phyloP scores from a whole-genome alignment of 2,888 invertebrate genomes.

The Augochlorella aurata region DNA sequence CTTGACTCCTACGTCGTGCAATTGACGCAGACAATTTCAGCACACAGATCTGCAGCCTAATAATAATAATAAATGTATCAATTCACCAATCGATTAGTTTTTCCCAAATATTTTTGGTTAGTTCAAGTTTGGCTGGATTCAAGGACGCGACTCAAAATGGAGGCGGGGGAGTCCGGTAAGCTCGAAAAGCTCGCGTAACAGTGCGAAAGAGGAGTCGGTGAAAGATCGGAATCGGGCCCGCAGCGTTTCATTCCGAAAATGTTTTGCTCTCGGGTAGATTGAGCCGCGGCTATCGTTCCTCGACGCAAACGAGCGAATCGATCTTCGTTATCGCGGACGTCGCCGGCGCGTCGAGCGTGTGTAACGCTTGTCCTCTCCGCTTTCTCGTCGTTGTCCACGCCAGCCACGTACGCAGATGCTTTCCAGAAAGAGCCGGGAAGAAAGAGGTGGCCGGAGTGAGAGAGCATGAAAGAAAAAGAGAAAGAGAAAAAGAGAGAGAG shows the following conservation, averaged over 20 bases:
- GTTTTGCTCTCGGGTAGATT: not conserved
- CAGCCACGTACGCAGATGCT: conserved; percentile 60
- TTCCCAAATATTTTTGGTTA: too few species aligned
- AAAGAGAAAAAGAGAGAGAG: not conserved
- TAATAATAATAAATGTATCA: too few species aligned
- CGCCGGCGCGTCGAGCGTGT: conserved; percentile 36
- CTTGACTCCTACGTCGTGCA: too few species aligned
- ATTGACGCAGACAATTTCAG: too few species aligned
- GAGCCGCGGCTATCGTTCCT: conserved; percentile 5
- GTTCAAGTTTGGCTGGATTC: too few species aligned
- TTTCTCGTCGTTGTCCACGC: conserved; percentile 59
- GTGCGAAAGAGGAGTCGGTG: not conserved
- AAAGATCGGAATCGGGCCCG: not conserved
- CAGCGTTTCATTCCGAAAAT: not conserved
- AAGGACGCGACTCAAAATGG: too few species aligned
- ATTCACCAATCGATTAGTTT: too few species aligned
- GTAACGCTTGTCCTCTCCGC: conserved; percentile 31
- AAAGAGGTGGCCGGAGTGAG: conserved; percentile 5
- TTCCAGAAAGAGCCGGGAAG: conserved; percentile 56
- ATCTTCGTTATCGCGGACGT: conserved; percentile 34
- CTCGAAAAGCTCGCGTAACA: too few species aligned
- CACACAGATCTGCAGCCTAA: too few species aligned
- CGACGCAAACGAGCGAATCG: conserved; percentile 31
- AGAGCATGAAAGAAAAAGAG: not conserved
- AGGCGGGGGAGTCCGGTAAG: too few species aligned